Percentiles rank a stretch among this genome's conserved stretches.
Evolutionary conservation across 1,140 invertebrate species (phyloP).

Genomic region (Leptinotarsa texana): DNA sequence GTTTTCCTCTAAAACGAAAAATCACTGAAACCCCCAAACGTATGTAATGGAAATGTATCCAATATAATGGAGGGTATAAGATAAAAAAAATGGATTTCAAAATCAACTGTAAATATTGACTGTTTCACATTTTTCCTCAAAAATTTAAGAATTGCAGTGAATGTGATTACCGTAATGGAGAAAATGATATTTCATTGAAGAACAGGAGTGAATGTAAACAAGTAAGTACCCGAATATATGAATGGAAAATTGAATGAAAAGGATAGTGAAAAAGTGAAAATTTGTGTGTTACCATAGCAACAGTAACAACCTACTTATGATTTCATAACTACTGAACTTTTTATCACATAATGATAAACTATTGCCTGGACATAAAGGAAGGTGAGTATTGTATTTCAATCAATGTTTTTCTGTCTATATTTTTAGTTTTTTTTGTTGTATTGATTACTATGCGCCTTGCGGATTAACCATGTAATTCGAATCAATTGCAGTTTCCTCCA

Average conservation of each 20-base stretch:
- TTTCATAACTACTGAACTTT: not conserved
- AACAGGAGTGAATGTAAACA: not conserved
- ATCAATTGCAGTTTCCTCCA: constrained; percentile 38
- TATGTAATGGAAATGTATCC: not conserved
- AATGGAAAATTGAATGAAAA: not conserved
- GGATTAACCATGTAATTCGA: constrained; percentile 19
- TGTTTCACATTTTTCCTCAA: too few species aligned
- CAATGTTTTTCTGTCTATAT: constrained; percentile 1
- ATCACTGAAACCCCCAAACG: constrained; percentile 1
- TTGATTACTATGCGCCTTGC: constrained; percentile 27
- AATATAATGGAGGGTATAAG: not conserved
- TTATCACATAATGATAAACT: not conserved
- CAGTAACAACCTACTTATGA: constrained; percentile 1
- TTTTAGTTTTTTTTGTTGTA: constrained; percentile 8
- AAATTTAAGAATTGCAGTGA: too few species aligned
- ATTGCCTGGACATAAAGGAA: not conserved
- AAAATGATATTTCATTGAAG: constrained; percentile 4
- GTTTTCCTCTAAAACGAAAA: not conserved
- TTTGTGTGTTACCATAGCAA: constrained; percentile 18
- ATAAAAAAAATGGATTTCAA: not conserved
- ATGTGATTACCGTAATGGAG: not conserved
- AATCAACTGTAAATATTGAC: too few species aligned
- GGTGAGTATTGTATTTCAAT: not conserved
- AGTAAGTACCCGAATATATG: not conserved
- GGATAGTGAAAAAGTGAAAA: not conserved